Percentiles rank a stretch among this genome's conserved stretches.
phyloP scores from a whole-genome alignment of 2,797 vertebrate genomes.

The Rhinatrema bivittatum region DNA sequence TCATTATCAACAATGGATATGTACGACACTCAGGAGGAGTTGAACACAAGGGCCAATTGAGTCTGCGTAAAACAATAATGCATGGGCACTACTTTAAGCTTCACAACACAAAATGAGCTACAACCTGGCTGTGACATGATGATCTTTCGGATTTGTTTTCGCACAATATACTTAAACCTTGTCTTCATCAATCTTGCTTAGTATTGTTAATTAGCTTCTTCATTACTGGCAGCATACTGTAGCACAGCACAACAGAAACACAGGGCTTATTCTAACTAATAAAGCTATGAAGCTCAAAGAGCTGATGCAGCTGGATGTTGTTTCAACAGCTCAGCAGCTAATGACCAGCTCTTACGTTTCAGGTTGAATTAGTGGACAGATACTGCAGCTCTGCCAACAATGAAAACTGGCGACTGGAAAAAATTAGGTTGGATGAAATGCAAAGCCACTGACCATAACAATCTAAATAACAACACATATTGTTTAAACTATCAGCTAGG shows the following conservation, averaged over 20 bases:
- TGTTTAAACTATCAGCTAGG: too few species aligned
- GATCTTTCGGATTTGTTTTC: constrained; percentile 49
- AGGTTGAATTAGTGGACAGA: constrained; percentile 12
- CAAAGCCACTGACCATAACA: background rate
- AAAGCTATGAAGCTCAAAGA: constrained; percentile 18
- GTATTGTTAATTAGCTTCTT: constrained; percentile 46
- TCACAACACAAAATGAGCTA: too few species aligned
- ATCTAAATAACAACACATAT: too few species aligned
- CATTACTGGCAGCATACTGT: constrained; percentile 10
- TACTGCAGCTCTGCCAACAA: constrained; percentile 5
- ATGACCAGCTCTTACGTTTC: background rate
- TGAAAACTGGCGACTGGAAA: background rate
- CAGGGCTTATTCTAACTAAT: constrained; percentile 3
- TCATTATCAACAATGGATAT: too few species aligned
- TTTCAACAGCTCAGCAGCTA: constrained; percentile 10
- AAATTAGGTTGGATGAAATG: background rate
- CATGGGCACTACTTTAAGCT: too few species aligned
- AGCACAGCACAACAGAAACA: background rate
- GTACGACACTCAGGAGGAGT: too few species aligned
- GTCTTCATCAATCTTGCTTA: constrained; percentile 30
- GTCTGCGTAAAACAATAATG: too few species aligned
- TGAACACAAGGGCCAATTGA: too few species aligned
- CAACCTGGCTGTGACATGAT: too few species aligned
- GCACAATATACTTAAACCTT: constrained; percentile 37
- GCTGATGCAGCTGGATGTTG: constrained; percentile 16